Percentiles rank a stretch among this genome's conserved stretches.
Evolutionary conservation across 2,113 vertebrate genomes (phyloP).

Genomic region (Eidolon helvum): DNA sequence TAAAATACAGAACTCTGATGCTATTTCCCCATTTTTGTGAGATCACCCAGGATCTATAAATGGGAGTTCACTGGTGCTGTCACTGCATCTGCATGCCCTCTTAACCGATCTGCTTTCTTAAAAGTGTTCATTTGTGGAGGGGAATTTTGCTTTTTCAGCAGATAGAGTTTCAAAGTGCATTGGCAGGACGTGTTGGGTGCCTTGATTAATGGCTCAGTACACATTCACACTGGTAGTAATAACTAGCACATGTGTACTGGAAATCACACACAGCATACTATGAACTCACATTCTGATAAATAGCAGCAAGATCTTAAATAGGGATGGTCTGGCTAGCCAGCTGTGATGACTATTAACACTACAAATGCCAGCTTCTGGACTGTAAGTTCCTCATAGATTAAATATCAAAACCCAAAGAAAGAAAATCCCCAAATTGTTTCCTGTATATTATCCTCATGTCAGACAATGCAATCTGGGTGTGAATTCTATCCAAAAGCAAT

Average conservation of each 20-base stretch:
- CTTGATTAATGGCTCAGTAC: constrained; percentile 25
- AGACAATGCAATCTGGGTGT: constrained; percentile 30
- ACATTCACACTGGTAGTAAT: constrained; percentile 39
- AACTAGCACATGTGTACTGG: constrained; percentile 12
- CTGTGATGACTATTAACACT: neutral
- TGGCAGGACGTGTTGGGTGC: neutral
- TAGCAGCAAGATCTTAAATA: constrained; percentile 34
- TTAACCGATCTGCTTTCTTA: neutral
- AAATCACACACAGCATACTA: accelerated
- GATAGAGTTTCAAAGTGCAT: neutral
- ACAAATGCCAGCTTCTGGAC: neutral
- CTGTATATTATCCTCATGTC: neutral
- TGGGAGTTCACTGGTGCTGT: neutral
- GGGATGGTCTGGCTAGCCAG: neutral
- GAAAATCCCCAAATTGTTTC: constrained; percentile 24
- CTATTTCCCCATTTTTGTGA: accelerated
- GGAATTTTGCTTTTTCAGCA: constrained; percentile 17
- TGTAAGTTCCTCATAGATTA: neutral
- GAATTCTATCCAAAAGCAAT: constrained; percentile 40
- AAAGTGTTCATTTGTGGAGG: neutral
- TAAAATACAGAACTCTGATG: neutral
- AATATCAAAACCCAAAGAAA: constrained; percentile 49
- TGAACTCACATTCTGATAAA: neutral
- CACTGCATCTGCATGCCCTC: neutral
- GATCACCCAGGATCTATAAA: neutral